Conservation (phyloP, 2,888 invertebrate genomes). For the Drosophila lutescens region DNA sequence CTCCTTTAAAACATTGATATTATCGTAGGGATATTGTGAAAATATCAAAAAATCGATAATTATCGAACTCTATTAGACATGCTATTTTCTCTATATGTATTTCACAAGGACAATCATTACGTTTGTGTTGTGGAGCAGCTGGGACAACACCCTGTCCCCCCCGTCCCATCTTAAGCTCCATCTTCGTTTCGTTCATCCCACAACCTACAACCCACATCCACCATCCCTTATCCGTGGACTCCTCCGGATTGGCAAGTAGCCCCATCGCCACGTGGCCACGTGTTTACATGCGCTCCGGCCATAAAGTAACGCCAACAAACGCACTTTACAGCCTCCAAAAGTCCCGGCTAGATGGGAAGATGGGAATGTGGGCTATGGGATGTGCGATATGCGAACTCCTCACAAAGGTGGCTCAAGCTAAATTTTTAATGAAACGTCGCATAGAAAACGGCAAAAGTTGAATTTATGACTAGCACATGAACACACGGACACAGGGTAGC, state of each 20-base stretch:
- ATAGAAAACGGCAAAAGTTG: conserved; percentile 51
- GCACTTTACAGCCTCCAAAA: conserved; percentile 57
- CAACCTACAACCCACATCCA: no score
- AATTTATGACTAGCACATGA: conserved; percentile 52
- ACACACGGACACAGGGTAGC: not conserved
- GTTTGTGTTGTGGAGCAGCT: conserved; percentile 37
- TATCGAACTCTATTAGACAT: no score
- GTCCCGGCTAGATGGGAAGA: conserved; percentile 3
- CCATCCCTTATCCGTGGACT: not conserved
- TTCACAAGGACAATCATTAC: conserved; percentile 47
- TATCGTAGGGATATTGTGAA: no score
- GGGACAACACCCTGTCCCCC: conserved; percentile 22
- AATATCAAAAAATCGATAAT: no score
- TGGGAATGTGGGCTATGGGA: not conserved
- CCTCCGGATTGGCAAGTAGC: conserved; percentile 37
- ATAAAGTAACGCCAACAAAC: conserved; percentile 60
- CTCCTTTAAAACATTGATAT: no score
- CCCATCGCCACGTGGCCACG: conserved; percentile 49
- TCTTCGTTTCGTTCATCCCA: not conserved
- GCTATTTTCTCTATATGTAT: conserved; percentile 16
- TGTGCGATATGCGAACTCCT: not conserved
- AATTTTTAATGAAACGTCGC: conserved; percentile 59
- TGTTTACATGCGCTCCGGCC: conserved; percentile 61
- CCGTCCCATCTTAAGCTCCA: not conserved
- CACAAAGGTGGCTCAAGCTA: conserved; percentile 38